A percentile compares a stretch with the other conserved stretches of the same genome.
These are phyloP conservation scores for Callyntrura guangdongensis DNA, from an alignment of 2,888 invertebrate genomes.

Conservation along the genomic window DNA sequence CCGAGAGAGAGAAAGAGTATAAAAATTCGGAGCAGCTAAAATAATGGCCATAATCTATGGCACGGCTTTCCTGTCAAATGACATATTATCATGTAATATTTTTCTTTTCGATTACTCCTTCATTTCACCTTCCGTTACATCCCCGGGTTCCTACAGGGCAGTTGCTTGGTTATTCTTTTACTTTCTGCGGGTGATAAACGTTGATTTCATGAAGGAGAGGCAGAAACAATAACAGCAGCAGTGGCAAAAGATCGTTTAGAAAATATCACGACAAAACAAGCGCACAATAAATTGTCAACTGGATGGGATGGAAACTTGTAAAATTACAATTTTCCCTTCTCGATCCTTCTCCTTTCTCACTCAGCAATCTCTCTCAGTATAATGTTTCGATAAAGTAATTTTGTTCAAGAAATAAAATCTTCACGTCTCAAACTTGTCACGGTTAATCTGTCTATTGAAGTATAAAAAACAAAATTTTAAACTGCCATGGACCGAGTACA, in stretches of 20 bases:
- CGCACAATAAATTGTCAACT: conserved; percentile 48
- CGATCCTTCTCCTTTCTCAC: neutral
- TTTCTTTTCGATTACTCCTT: conserved; percentile 13
- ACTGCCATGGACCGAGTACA: neutral
- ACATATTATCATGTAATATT: conserved; percentile 62
- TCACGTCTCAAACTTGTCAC: neutral
- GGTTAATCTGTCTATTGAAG: conserved; percentile 50
- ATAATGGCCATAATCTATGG: conserved; percentile 58
- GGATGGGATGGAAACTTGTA: conserved; percentile 40
- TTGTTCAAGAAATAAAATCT: neutral
- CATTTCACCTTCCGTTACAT: neutral
- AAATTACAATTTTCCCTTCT: conserved; percentile 35
- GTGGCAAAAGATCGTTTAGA: neutral
- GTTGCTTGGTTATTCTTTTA: neutral
- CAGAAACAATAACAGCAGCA: too few relatives aligned
- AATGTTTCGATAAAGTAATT: neutral
- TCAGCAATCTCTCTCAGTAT: too few relatives aligned
- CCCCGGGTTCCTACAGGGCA: neutral
- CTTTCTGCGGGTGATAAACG: conserved; percentile 13
- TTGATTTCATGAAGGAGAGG: neutral
- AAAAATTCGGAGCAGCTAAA: conserved; percentile 40
- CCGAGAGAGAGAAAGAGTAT: neutral
- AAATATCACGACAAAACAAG: conserved; percentile 36
- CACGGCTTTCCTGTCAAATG: conserved; percentile 54
- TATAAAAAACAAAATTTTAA: conserved; percentile 45